Evolutionary conservation across 2,888 invertebrate species (phyloP).

Genomic region (Drosophila merina): DNA sequence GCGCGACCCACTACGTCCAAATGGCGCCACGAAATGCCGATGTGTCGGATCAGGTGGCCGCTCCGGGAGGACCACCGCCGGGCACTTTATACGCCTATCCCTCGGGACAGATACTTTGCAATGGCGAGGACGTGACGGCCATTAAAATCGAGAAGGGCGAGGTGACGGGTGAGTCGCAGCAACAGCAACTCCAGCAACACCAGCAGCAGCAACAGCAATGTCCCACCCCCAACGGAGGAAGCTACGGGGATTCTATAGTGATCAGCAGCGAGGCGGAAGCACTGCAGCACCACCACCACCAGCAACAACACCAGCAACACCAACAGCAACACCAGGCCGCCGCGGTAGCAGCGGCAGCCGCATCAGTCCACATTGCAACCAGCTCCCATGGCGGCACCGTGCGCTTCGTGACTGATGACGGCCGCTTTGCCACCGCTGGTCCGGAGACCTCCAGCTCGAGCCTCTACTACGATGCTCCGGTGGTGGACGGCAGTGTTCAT

Average conservation of each 20-base stretch:
- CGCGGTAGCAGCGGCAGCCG: constrained; percentile 41
- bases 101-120: constrained; percentile 77
- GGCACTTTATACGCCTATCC: constrained; percentile 75
- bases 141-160: constrained; percentile 83
- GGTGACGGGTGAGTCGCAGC: constrained; percentile 59
- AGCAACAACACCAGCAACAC: constrained; percentile 64
- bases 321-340: constrained; percentile 57
- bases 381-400: constrained; percentile 46
- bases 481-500: constrained; percentile 77
- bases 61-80: constrained; percentile 43
- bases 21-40: constrained; percentile 81
- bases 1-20: constrained; percentile 76
- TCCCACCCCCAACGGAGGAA: constrained; percentile 74
- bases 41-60: constrained; percentile 60
- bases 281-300: constrained; percentile 69
- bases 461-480: constrained; percentile 74
- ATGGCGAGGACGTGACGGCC: constrained; percentile 70
- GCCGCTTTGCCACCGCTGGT: constrained; percentile 55
- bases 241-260: constrained; percentile 74
- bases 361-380: constrained; percentile 36
- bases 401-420: constrained; percentile 69
- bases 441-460: constrained; percentile 38
- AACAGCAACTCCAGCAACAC: constrained; percentile 66
- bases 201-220: constrained; percentile 73
- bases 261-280: constrained; percentile 70